Evolutionary conservation across 2,113 vertebrate genomes (phyloP).

Genomic region (Tenrec ecaudatus): DNA sequence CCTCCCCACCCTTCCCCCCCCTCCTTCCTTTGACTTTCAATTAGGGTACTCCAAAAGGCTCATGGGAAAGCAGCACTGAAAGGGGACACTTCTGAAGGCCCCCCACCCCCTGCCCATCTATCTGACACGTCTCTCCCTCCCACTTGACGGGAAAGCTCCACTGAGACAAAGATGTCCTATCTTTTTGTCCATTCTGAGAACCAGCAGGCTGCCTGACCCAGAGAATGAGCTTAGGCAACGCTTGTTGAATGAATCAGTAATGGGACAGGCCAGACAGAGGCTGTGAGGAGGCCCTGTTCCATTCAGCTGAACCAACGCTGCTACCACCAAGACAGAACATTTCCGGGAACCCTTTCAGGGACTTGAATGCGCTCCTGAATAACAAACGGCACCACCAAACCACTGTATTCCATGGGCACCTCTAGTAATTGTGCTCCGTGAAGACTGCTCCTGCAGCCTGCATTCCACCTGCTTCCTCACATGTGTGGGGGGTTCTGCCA

Average conservation of each 20-base stretch:
- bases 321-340: not conserved
- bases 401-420: not conserved
- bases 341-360: constrained; percentile 56
- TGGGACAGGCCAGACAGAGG: not conserved
- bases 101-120: too few relatives aligned
- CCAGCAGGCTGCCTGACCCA: not conserved
- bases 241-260: constrained; percentile 8
- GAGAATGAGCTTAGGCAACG: constrained; percentile 30
- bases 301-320: not conserved
- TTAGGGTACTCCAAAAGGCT: too few relatives aligned
- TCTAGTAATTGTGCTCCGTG: not conserved
- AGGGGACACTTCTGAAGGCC: too few relatives aligned
- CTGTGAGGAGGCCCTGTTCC: constrained; percentile 38
- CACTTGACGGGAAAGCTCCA: not conserved
- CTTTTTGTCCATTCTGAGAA: not conserved
- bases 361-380: not conserved
- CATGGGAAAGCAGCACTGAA: too few relatives aligned
- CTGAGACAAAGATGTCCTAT: not conserved
- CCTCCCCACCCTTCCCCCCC: not conserved
- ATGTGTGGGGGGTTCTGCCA: not conserved
- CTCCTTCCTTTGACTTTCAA: not conserved
- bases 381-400: not conserved
- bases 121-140: not conserved
- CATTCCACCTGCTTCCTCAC: not conserved
- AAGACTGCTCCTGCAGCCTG: too few relatives aligned